A percentile compares a stretch with the other conserved stretches of the same genome.
Evolutionary conservation across 2,113 vertebrate genomes (phyloP).

Genomic region (Corvus moneduloides): DNA sequence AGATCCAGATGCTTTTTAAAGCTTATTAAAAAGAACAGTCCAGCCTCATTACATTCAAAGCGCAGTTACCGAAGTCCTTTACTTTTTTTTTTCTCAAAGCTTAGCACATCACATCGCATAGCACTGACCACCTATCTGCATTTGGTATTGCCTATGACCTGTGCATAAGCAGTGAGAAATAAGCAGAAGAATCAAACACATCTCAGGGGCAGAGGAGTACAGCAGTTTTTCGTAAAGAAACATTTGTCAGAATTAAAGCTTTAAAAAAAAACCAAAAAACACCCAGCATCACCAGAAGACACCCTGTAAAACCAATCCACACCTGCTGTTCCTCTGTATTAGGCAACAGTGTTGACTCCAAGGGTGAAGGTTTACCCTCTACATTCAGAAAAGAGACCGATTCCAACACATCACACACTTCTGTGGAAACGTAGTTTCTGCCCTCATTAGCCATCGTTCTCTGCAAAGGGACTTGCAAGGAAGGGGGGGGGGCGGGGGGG

Average conservation of each 20-base stretch:
- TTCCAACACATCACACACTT: not conserved
- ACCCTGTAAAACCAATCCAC: not conserved
- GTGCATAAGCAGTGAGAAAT: not conserved
- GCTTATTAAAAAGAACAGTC: not conserved
- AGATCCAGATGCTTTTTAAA: not conserved
- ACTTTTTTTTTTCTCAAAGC: not conserved
- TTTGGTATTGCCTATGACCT: not conserved
- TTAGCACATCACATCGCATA: fast-evolving
- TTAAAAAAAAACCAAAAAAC: not conserved
- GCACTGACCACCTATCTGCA: fast-evolving
- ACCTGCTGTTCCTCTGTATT: slow-evolving; percentile 24
- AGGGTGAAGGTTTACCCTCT: not conserved
- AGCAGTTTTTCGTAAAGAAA: not conserved
- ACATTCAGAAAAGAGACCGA: not conserved
- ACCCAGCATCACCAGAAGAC: not conserved
- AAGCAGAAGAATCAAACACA: not conserved
- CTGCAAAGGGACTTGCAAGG: not conserved
- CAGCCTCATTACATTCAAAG: not conserved
- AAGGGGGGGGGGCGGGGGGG: too few relatives aligned
- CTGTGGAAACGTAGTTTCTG: not conserved
- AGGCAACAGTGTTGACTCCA: not conserved
- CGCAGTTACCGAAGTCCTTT: not conserved
- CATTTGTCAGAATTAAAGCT: not conserved
- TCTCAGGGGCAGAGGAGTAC: not conserved
- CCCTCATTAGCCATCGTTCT: slow-evolving; percentile 7